These are phyloP conservation scores for Sebastes minor DNA, from an alignment of 2,797 vertebrate genomes.

Conservation along the genomic window DNA sequence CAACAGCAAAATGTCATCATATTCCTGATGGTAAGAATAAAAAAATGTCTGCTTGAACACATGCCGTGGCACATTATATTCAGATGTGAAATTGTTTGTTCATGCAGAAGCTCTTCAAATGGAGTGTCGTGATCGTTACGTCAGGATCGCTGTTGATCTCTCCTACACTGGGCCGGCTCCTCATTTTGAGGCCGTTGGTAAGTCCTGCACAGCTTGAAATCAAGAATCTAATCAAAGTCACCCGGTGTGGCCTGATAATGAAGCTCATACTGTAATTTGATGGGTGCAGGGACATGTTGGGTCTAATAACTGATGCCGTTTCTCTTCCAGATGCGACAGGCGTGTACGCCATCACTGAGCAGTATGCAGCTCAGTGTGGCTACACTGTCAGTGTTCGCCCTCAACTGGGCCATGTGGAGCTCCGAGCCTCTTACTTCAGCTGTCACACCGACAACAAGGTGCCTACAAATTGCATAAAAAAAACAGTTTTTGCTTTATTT, in stretches of 20 bases:
- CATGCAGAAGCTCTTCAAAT: slow-evolving; percentile 47
- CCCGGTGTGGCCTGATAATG: too few relatives aligned
- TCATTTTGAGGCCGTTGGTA: slow-evolving; percentile 74
- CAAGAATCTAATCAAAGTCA: too few relatives aligned
- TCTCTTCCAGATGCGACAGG: slow-evolving; percentile 48
- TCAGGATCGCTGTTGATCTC: slow-evolving; percentile 63
- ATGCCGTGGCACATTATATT: accelerated
- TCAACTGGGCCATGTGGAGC: slow-evolving; percentile 33
- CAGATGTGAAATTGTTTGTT: background rate
- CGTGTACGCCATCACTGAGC: slow-evolving; percentile 34
- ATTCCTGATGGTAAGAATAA: slow-evolving; percentile 31
- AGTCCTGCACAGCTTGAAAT: background rate
- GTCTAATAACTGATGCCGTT: too few relatives aligned
- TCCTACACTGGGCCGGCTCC: slow-evolving; percentile 39
- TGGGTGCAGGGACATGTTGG: too few relatives aligned
- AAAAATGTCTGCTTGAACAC: background rate
- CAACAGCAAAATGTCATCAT: background rate
- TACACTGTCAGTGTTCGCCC: slow-evolving; percentile 59
- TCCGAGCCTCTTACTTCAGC: slow-evolving; percentile 80
- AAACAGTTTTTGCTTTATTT: background rate
- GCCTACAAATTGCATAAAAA: background rate
- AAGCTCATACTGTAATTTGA: too few relatives aligned
- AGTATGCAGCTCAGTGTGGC: slow-evolving; percentile 71
- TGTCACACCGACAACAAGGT: slow-evolving; percentile 72
- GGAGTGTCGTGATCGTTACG: slow-evolving; percentile 70